A percentile compares a stretch with the other conserved stretches of the same genome.
phyloP scores from a whole-genome alignment of 2,797 vertebrate species.

The Alcedo quadribrachys region DNA sequence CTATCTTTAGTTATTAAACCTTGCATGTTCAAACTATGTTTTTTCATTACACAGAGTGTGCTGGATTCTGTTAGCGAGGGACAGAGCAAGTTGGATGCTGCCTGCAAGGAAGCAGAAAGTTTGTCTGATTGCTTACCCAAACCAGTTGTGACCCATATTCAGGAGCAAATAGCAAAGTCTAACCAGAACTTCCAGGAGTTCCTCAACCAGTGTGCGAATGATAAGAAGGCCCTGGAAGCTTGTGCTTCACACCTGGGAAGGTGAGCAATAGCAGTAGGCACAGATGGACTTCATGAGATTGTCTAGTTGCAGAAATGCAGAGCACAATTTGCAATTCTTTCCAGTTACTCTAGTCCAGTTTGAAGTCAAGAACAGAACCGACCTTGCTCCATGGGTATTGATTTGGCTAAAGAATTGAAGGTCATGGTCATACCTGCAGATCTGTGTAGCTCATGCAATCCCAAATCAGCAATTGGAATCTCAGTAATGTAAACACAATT shows the following conservation, averaged over 20 bases:
- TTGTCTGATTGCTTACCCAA: slow-evolving; percentile 89
- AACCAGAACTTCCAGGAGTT: slow-evolving; percentile 92
- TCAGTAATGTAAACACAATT: not conserved
- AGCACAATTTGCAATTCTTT: not conserved
- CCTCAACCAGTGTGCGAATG: slow-evolving; percentile 88
- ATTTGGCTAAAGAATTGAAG: not conserved
- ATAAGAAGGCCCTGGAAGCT: slow-evolving; percentile 90
- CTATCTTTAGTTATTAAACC: not conserved
- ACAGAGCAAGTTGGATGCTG: slow-evolving; percentile 85
- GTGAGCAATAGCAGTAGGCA: slow-evolving; percentile 55
- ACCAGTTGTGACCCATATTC: slow-evolving; percentile 85
- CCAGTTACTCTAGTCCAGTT: not conserved
- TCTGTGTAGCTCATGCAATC: not conserved
- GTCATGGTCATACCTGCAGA: not conserved
- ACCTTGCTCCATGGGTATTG: not conserved
- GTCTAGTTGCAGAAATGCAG: not conserved
- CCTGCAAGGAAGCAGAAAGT: slow-evolving; percentile 91
- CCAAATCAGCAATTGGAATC: not conserved
- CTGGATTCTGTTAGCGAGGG: slow-evolving; percentile 89
- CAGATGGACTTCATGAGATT: not conserved
- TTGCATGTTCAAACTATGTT: not conserved
- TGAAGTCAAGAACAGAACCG: not conserved
- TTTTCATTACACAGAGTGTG: slow-evolving; percentile 77
- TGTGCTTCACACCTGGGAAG: slow-evolving; percentile 83
- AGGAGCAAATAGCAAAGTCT: slow-evolving; percentile 90